A percentile compares a stretch with the other conserved stretches of the same genome.
phyloP scores from a whole-genome alignment of 2,113 vertebrate species.

The Triplophysa tibetana region DNA sequence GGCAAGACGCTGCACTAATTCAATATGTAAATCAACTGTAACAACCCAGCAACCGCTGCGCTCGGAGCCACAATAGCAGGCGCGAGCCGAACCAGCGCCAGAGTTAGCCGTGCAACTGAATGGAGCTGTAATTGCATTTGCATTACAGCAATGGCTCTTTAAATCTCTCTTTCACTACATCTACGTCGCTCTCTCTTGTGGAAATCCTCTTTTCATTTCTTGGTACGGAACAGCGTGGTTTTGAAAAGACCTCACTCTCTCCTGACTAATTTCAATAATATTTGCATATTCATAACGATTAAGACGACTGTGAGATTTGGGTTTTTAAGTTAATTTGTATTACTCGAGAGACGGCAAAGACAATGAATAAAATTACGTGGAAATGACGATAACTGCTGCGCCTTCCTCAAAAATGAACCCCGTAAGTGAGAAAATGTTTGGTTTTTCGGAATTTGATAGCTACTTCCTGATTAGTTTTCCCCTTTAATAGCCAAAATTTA shows the following conservation, averaged over 20 bases:
- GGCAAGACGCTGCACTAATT: neutral
- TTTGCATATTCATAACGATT: constrained; percentile 58
- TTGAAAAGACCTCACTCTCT: constrained; percentile 25
- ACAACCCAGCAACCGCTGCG: neutral
- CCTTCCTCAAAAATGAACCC: neutral
- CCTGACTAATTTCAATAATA: constrained; percentile 32
- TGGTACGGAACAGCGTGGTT: neutral
- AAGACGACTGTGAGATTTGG: constrained; percentile 48
- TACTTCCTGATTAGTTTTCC: neutral
- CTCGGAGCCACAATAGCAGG: neutral
- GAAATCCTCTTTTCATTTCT: constrained; percentile 29
- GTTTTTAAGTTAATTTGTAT: constrained; percentile 44
- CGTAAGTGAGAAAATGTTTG: neutral
- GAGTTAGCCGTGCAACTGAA: constrained; percentile 53
- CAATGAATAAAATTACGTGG: constrained; percentile 35
- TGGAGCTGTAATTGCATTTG: constrained; percentile 71
- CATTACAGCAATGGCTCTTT: constrained; percentile 65
- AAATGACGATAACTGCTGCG: constrained; percentile 4
- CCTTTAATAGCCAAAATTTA: neutral
- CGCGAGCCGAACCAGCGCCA: neutral
- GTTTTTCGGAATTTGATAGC: neutral
- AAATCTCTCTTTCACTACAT: neutral
- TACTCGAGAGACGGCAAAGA: constrained; percentile 18
- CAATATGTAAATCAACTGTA: constrained; percentile 31
- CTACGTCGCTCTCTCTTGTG: constrained; percentile 3